These are phyloP conservation scores for Biston stratarius DNA, from an alignment of 2,888 invertebrate species.

Conservation along the genomic window DNA sequence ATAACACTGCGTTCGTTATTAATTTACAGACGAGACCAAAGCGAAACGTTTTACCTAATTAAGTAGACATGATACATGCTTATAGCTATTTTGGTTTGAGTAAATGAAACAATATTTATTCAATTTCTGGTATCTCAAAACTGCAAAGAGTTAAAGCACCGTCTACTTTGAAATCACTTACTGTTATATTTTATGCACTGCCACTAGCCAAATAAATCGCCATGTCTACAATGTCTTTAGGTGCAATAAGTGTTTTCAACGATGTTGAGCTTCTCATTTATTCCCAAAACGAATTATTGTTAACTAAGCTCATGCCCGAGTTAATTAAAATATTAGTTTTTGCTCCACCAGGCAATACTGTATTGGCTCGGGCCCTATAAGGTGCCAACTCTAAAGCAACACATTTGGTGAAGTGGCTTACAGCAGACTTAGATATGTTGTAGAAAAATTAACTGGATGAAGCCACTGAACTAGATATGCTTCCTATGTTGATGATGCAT, in stretches of 20 bases:
- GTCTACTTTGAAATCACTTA: constrained; percentile 2
- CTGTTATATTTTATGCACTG: constrained; percentile 3
- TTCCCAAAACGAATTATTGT: not conserved
- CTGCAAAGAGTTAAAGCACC: not conserved
- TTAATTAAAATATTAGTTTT: constrained; percentile 54
- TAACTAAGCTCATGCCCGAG: not conserved
- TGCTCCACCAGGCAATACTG: constrained; percentile 90
- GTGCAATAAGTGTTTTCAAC: not conserved
- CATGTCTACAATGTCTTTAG: constrained; percentile 5
- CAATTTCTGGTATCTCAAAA: not conserved
- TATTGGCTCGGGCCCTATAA: constrained; percentile 88
- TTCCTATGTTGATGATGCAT: constrained; percentile 60
- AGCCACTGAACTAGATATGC: constrained; percentile 39
- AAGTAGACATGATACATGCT: too few species aligned
- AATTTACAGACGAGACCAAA: too few species aligned
- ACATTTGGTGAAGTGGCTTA: constrained; percentile 91
- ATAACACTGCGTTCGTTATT: too few species aligned
- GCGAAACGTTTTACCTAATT: too few species aligned
- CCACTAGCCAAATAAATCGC: constrained; percentile 9
- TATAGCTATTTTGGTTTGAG: not conserved
- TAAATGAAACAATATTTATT: not conserved
- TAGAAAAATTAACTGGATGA: constrained; percentile 68
- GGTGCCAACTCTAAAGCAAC: constrained; percentile 88
- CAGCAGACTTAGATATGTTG: constrained; percentile 89
- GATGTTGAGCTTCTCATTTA: not conserved